Percentiles rank a stretch among this genome's conserved stretches.
Evolutionary conservation across 2,113 vertebrate genomes (phyloP).

Genomic region (Mustelus asterias): DNA sequence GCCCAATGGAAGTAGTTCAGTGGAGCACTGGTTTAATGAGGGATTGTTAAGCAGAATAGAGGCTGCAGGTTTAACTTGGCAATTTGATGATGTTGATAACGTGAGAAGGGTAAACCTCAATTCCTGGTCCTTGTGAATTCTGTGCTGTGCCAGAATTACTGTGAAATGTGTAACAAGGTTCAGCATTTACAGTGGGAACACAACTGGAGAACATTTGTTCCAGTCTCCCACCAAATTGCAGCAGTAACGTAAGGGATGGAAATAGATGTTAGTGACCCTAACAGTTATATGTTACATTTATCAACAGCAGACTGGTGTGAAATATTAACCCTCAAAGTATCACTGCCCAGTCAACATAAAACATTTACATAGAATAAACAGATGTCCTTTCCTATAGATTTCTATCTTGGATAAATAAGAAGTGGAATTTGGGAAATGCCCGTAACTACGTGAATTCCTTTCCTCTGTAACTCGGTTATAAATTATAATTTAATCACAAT

Average conservation of each 20-base stretch:
- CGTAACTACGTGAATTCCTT: not conserved
- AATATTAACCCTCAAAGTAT: conserved; percentile 17
- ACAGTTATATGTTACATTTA: not conserved
- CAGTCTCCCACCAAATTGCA: not conserved
- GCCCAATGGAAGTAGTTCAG: not conserved
- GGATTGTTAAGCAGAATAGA: not conserved
- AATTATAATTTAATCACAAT: not conserved
- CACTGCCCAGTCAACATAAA: not conserved
- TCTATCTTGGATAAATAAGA: not conserved
- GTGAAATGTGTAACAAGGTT: not conserved
- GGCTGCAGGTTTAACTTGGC: not conserved
- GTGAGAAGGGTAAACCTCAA: not conserved
- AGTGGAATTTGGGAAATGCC: not conserved
- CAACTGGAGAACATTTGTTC: conserved; percentile 21
- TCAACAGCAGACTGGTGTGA: not conserved
- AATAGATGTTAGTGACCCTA: not conserved
- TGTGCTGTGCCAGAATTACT: not conserved
- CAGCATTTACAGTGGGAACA: not conserved
- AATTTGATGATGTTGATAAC: not conserved
- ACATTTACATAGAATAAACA: not conserved
- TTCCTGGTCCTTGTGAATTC: not conserved
- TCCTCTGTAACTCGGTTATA: not conserved
- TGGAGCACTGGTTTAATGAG: not conserved
- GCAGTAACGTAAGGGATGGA: not conserved
- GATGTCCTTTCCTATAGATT: not conserved